Evolutionary conservation across 2,113 vertebrate genomes (phyloP).

Genomic region (Acrocephalus arundinaceus): DNA sequence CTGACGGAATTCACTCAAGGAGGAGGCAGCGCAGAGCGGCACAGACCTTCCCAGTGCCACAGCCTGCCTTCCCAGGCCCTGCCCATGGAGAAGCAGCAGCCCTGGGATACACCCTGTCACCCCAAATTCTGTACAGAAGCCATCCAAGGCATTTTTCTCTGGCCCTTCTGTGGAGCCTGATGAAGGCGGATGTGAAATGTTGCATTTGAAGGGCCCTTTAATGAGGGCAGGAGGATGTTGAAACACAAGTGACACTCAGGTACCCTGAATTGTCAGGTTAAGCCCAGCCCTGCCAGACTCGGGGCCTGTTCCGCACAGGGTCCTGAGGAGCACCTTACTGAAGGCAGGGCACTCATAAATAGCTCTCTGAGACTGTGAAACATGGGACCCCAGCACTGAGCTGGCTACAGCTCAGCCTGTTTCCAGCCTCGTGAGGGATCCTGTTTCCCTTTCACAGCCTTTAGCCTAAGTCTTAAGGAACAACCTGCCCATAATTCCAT

Average conservation of each 20-base stretch:
- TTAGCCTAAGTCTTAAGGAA: not conserved
- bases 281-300: not conserved
- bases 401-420: not conserved
- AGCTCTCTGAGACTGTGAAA: not conserved
- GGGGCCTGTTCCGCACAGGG: not conserved
- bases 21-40: not conserved
- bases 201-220: not conserved
- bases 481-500: not conserved
- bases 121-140: not conserved
- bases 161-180: not conserved
- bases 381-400: not conserved
- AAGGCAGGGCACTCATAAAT: not conserved
- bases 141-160: not conserved
- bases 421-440: rapidly evolving
- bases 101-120: not conserved
- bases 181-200: not conserved
- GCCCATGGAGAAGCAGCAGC: not conserved
- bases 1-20: not conserved
- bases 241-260: not conserved
- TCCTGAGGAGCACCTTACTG: not conserved
- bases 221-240: not conserved
- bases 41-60: not conserved
- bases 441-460: not conserved
- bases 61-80: not conserved
- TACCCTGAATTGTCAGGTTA: not conserved